Base-by-base conservation (phyloP, 1,140 invertebrate genomes). In the Samia ricini region DNA sequence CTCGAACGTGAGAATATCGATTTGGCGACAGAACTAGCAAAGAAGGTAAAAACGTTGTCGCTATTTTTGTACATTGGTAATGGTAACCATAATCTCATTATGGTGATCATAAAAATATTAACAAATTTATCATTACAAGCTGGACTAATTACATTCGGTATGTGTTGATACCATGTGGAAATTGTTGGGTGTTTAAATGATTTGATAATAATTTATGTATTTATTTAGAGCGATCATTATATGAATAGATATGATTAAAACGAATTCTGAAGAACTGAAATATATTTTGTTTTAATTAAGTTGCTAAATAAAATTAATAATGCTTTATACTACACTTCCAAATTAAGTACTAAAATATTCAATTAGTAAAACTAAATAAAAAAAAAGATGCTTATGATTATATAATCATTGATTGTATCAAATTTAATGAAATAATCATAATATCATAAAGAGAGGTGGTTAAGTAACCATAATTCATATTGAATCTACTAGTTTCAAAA, bases 1-100 rank as follows among this genome's bases (percentile, higher is more conserved):
- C 76, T 98, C 57, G 97, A 98, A 81, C 95, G 95, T 71, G 97
- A 98, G 81, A 98, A 98, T 82, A 94, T 94, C 2, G 97, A 98
- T 63, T 93, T 99, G 76, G 94, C 95, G 20, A 95, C 94, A 8
- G 95, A 95, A 78, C 87, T 99, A 23, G 95, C 96, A 2, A 97
- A 98, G 76, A 98, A 98, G 86, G 90, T 91, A 80, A 0, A 23
- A 18, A 26, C 18, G 6, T 20, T 4, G 19, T 4, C 0, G 19
- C 5, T 42, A 1, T 15, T 26, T 26, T 4, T 26, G 3, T 26
- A 26, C 1, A 0, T 42, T 8, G 33, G 33, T 15, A 42, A 12
- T 15, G 15, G 10, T 42, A 42, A 15, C 4, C 10, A 42, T 42
- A 15, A 42, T 42, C n/a, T 4, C n/a, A 42, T 12, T 42, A 42